These are phyloP conservation scores for Oscheius sp. DNA, from an alignment of 2,888 invertebrate species.

Conservation along the genomic window DNA sequence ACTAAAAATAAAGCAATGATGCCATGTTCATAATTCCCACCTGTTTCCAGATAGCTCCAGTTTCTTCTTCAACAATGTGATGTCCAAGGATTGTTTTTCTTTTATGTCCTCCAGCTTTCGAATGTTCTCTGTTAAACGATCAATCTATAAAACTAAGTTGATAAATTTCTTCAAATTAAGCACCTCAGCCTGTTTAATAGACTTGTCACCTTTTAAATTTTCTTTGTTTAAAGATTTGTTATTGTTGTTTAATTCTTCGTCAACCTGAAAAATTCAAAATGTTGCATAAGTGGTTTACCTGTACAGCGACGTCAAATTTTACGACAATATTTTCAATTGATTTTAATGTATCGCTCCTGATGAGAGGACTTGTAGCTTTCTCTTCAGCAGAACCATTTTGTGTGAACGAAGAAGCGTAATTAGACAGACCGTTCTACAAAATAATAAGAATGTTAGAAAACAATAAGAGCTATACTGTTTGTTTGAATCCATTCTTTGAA, in stretches of 20 bases:
- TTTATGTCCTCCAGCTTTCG: constrained; percentile 38
- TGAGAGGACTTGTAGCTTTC: not conserved
- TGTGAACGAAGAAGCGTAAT: too few species aligned
- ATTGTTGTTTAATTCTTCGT: not conserved
- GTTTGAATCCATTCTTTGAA: not conserved
- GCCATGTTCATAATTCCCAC: not conserved
- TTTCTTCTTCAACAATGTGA: constrained; percentile 36
- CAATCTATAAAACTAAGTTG: not conserved
- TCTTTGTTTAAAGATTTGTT: not conserved
- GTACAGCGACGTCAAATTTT: constrained; percentile 7
- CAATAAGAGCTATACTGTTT: too few species aligned
- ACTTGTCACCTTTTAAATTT: not conserved
- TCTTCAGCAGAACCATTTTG: not conserved
- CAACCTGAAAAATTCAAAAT: not conserved
- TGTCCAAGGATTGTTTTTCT: constrained; percentile 43
- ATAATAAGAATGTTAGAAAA: too few species aligned
- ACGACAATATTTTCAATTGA: not conserved
- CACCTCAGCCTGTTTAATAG: not conserved
- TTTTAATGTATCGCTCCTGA: not conserved
- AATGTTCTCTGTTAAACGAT: constrained; percentile 13
- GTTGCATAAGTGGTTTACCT: not conserved
- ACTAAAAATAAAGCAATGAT: not conserved
- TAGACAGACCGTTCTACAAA: too few species aligned
- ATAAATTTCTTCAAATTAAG: not conserved
- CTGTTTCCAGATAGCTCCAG: not conserved